Evolutionary conservation across 1,140 invertebrate genomes (phyloP).

Genomic region (Probaryconus sp.): DNA sequence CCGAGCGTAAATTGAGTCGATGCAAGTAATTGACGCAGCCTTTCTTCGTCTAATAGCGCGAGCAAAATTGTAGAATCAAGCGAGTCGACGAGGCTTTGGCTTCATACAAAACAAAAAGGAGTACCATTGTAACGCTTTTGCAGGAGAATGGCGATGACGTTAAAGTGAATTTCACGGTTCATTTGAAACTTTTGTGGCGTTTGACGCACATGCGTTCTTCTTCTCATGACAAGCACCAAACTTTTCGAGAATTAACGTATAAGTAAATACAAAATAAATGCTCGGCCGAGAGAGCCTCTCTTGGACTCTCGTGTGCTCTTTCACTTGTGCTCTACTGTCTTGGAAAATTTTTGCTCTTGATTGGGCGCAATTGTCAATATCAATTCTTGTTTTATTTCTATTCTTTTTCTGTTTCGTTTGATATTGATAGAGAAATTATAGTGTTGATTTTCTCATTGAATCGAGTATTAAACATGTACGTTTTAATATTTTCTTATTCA

Average conservation of each 20-base stretch:
- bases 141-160: constrained; percentile 47
- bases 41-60: constrained; percentile 47
- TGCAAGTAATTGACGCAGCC: constrained; percentile 35
- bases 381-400: constrained; percentile 18
- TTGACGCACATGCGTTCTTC: constrained; percentile 43
- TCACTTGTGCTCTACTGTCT: constrained; percentile 26
- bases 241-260: constrained; percentile 63
- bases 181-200: constrained; percentile 67
- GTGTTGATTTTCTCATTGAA: too few species aligned
- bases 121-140: constrained; percentile 51
- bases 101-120: constrained; percentile 50
- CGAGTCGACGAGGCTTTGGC: constrained; percentile 37
- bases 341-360: constrained; percentile 50
- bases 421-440: constrained; percentile 5
- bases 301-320: constrained; percentile 48
- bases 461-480: too few species aligned
- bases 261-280: constrained; percentile 63
- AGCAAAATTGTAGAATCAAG: constrained; percentile 32
- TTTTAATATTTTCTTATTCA: too few species aligned
- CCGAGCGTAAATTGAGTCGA: constrained; percentile 43
- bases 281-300: constrained; percentile 49
- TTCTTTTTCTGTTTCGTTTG: constrained; percentile 15
- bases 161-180: constrained; percentile 68
- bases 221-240: constrained; percentile 39
- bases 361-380: constrained; percentile 55